Evolutionary conservation across 2,888 invertebrate genomes (phyloP).

Genomic region (Sphaeridia pumilis): DNA sequence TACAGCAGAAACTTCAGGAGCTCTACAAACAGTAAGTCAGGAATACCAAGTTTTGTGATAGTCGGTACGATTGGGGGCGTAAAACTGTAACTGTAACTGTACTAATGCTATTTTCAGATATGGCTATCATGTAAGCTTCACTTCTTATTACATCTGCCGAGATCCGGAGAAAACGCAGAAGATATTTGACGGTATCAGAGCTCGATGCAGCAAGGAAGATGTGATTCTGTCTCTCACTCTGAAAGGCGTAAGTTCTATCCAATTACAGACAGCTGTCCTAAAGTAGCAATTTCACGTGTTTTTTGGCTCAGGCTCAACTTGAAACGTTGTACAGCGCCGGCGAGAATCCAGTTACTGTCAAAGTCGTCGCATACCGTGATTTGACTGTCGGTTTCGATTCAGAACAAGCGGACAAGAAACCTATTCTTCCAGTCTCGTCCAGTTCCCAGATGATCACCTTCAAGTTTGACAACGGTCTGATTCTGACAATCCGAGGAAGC

Average conservation of each 20-base stretch:
- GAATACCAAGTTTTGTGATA: neutral
- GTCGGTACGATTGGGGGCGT: neutral
- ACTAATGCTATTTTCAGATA: conserved; percentile 46
- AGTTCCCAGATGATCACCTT: conserved; percentile 89
- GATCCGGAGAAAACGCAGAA: conserved; percentile 54
- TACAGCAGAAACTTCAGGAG: conserved; percentile 50
- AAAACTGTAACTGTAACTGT: neutral
- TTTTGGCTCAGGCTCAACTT: no score
- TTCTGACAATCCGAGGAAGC: conserved; percentile 81
- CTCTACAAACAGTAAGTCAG: conserved; percentile 55
- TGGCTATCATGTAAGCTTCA: conserved; percentile 76
- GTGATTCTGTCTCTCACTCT: neutral
- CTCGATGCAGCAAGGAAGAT: neutral
- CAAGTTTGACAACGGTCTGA: conserved; percentile 71
- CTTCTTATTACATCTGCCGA: conserved; percentile 81
- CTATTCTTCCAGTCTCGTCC: conserved; percentile 55
- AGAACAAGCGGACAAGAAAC: conserved; percentile 53
- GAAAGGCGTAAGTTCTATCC: neutral
- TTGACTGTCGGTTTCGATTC: conserved; percentile 78
- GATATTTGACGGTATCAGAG: conserved; percentile 70
- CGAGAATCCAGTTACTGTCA: neutral
- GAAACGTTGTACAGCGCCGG: no score
- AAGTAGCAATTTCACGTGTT: no score
- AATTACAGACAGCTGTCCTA: no score
- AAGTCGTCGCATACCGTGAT: conserved; percentile 64